Evolutionary conservation across 1,140 invertebrate genomes (phyloP), one percentile per base, ranked within the genome.

Genomic region (Pollicipes pollicipes): DNA sequence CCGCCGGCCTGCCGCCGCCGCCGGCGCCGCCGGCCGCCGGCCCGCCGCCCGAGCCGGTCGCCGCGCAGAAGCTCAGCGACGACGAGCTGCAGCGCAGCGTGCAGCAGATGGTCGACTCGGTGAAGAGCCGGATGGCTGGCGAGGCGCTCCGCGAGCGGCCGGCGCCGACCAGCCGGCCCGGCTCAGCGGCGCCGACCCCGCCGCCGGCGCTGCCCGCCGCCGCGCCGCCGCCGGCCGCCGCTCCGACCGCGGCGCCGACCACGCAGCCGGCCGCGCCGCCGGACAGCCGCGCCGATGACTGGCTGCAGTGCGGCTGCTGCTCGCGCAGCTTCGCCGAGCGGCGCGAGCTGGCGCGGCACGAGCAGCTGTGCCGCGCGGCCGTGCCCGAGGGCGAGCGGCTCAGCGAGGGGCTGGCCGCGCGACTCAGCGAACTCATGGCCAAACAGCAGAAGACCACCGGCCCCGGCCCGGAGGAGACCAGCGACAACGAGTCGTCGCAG

Each of bases 61-160:
- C 66, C 3, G 66, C 73, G 21, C 45, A 31, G 37, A 21, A 26
- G 31, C 68, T 68, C n/a, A 71, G 27, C 32, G 73, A 73, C 27
- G 73, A 68, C 32, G 71, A 72, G 68, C 71, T 67, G 30, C 71
- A 69, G 71, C 72, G 30, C 30, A 72, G 58, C 6, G 86, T 90
- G 10, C 86, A 89, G 76, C 83, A 86, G 70, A 86, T 91, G 73
- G 78, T 91, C 72, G 87, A 90, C 75, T 88, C 87, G 30, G 88
- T 90, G 6, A 90, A 86, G 78, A 87, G 86, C 27, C n/a, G 85
- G 1, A 88, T 90, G 3, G 88, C 87, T 13, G 88, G 89, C 78
- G 85, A 90, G 76, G 80, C 88, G 69, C 81, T 90, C 67, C 85
- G 86, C 76, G 84, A 84, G 1, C 88, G 87, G 75, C 85, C 87